Conservation (phyloP, 2,888 invertebrate genomes). For the Tuberolachnus salignus region DNA sequence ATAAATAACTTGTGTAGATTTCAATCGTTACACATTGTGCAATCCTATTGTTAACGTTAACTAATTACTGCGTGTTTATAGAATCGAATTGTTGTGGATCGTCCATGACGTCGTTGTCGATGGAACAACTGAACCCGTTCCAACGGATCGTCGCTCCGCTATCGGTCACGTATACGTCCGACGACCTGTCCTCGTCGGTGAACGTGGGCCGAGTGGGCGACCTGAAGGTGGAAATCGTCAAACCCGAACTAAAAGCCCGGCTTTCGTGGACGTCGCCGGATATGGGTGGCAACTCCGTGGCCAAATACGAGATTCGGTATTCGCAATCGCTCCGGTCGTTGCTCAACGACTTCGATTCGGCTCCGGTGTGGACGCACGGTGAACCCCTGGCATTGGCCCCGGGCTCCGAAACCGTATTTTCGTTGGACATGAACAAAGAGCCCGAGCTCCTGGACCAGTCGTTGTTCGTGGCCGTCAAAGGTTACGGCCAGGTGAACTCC, state of each 20-base stretch:
- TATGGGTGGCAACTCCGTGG: slow-evolving; percentile 65
- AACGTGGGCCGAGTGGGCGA: slow-evolving; percentile 67
- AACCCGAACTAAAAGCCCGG: slow-evolving; percentile 65
- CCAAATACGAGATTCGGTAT: slow-evolving; percentile 66
- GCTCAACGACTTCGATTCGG: slow-evolving; percentile 60
- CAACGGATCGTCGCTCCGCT: slow-evolving; percentile 66
- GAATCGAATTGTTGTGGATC: slow-evolving; percentile 67
- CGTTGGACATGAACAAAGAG: slow-evolving; percentile 64
- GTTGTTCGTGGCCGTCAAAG: slow-evolving; percentile 66
- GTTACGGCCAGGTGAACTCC: slow-evolving; percentile 63
- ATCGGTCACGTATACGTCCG: slow-evolving; percentile 63
- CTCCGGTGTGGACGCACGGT: slow-evolving; percentile 64
- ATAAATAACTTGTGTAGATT: background rate
- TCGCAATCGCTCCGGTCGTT: slow-evolving; percentile 62
- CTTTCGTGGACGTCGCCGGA: slow-evolving; percentile 70
- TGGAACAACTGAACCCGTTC: slow-evolving; percentile 65
- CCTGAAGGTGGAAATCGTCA: slow-evolving; percentile 64
- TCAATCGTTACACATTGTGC: too few relatives aligned
- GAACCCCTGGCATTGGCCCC: slow-evolving; percentile 64
- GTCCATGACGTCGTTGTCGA: slow-evolving; percentile 64
- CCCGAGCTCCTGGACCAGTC: slow-evolving; percentile 65
- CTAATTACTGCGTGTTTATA: slow-evolving; percentile 60
- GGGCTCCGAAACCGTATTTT: slow-evolving; percentile 66
- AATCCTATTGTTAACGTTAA: background rate
- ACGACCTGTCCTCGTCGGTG: slow-evolving; percentile 62